Evolutionary conservation across 53 echinoderm and acorn worm genomes (phyloP).

Genomic region (Paracentrotus lividus): DNA sequence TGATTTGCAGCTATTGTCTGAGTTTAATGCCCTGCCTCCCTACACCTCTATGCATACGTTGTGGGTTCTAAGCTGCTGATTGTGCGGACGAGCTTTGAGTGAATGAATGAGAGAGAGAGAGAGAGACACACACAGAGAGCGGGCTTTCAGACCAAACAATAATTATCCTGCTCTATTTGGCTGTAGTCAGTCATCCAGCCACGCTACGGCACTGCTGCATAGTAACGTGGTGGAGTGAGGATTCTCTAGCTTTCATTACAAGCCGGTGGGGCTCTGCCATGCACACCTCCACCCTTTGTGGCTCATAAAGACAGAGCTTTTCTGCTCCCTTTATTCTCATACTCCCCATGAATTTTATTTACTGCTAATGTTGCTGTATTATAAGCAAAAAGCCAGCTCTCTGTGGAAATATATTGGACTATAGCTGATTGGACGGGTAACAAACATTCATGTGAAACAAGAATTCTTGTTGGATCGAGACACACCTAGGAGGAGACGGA

Average conservation of each 20-base stretch:
- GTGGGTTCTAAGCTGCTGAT: slow-evolving; percentile 26
- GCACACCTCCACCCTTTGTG: background rate
- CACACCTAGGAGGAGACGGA: background rate
- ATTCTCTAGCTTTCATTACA: slow-evolving; percentile 15
- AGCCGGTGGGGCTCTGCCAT: background rate
- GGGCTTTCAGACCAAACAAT: slow-evolving; percentile 55
- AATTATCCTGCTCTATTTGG: slow-evolving; percentile 57
- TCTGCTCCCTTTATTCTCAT: background rate
- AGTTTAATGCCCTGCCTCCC: slow-evolving; percentile 24
- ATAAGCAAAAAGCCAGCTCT: background rate
- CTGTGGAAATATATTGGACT: slow-evolving; percentile 38
- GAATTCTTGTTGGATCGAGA: background rate
- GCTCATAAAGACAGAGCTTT: background rate
- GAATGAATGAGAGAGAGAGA: slow-evolving; percentile 40
- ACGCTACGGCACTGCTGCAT: background rate
- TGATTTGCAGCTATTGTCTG: slow-evolving; percentile 59
- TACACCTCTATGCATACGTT: slow-evolving; percentile 12
- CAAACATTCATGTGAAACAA: background rate
- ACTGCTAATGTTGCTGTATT: background rate
- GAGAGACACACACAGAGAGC: background rate
- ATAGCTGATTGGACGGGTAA: slow-evolving; percentile 12
- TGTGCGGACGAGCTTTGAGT: background rate
- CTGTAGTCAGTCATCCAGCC: no score
- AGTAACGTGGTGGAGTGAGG: slow-evolving; percentile 22
- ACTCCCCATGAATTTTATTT: slow-evolving; percentile 16